A percentile compares a stretch with the other conserved stretches of the same genome.
phyloP scores from a whole-genome alignment of 2,797 vertebrate species.

The Chelidonichthys spinosus region DNA sequence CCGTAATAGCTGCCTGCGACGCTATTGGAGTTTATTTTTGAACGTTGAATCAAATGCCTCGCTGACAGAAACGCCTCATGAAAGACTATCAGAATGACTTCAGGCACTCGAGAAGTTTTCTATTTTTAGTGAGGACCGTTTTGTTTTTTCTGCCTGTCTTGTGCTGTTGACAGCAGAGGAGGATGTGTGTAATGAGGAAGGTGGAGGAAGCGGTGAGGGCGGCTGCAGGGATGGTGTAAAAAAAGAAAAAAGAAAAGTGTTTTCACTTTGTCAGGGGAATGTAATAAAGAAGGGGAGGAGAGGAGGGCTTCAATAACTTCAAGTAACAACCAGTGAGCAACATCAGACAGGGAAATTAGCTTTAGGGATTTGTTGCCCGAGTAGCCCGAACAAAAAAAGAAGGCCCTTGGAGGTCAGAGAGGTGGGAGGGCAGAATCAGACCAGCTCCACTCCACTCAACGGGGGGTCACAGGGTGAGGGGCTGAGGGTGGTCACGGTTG shows the following conservation, averaged over 20 bases:
- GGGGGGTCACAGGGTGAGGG: slow-evolving; percentile 64
- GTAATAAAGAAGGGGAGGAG: slow-evolving; percentile 33
- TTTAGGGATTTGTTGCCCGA: slow-evolving; percentile 78
- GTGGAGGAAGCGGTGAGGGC: slow-evolving; percentile 39
- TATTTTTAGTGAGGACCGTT: slow-evolving; percentile 70
- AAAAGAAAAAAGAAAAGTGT: slow-evolving; percentile 20
- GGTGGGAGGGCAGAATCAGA: slow-evolving; percentile 61
- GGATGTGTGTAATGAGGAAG: slow-evolving; percentile 59
- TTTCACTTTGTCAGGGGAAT: slow-evolving; percentile 64
- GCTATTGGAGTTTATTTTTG: slow-evolving; percentile 74
- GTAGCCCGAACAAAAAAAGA: slow-evolving; percentile 75
- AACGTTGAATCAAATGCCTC: slow-evolving; percentile 57
- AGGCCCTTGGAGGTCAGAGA: slow-evolving; percentile 63
- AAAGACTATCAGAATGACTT: slow-evolving; percentile 73
- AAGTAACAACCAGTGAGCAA: slow-evolving; percentile 62
- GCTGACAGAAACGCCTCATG: slow-evolving; percentile 62
- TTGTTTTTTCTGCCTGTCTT: slow-evolving; percentile 54
- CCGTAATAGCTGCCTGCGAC: slow-evolving; percentile 45
- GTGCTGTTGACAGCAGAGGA: slow-evolving; percentile 64
- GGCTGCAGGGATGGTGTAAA: slow-evolving; percentile 15
- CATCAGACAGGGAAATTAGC: slow-evolving; percentile 74
- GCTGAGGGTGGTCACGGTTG: slow-evolving; percentile 57
- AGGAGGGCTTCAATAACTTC: slow-evolving; percentile 50
- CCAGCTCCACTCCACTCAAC: slow-evolving; percentile 61
- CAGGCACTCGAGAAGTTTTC: slow-evolving; percentile 71